phyloP scores from a whole-genome alignment of 2,888 invertebrate species.

The Orthosia gothica region DNA sequence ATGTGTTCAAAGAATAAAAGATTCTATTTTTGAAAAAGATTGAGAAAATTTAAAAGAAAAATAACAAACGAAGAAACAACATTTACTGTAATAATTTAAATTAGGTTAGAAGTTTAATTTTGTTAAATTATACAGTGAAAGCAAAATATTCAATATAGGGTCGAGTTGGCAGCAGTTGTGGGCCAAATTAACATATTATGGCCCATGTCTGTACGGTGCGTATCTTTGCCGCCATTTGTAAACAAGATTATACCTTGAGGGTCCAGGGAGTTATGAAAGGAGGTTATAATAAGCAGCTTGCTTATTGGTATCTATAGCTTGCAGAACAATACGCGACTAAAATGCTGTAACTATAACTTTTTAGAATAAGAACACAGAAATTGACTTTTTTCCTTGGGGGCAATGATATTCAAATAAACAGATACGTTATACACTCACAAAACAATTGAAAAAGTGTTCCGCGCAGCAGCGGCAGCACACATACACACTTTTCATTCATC shows the following conservation, averaged over 20 bases:
- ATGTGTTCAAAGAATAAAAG: not conserved
- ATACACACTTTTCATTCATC: too few species aligned
- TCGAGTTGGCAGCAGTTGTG: slow-evolving; percentile 76
- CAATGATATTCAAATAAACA: too few species aligned
- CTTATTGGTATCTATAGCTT: slow-evolving; percentile 56
- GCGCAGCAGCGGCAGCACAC: too few species aligned
- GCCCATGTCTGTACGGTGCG: slow-evolving; percentile 74
- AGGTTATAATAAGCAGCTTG: slow-evolving; percentile 64
- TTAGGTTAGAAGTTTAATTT: slow-evolving; percentile 74
- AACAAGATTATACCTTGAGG: slow-evolving; percentile 78
- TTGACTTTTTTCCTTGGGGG: too few species aligned
- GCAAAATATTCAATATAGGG: slow-evolving; percentile 85
- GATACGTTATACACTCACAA: too few species aligned
- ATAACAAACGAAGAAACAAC: slow-evolving; percentile 17
- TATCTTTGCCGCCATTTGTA: slow-evolving; percentile 75
- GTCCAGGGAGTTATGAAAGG: slow-evolving; percentile 75
- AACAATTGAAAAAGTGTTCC: too few species aligned
- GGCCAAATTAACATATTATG: slow-evolving; percentile 84
- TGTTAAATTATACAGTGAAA: slow-evolving; percentile 81
- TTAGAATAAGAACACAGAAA: not conserved
- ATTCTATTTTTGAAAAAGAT: not conserved
- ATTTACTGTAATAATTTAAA: slow-evolving; percentile 53
- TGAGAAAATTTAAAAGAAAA: not conserved
- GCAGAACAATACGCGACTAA: not conserved
- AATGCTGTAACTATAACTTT: not conserved